A percentile compares a stretch with the other conserved stretches of the same genome.
Evolutionary conservation across 2,888 invertebrate genomes (phyloP).

Genomic region (Phengaris alcon): DNA sequence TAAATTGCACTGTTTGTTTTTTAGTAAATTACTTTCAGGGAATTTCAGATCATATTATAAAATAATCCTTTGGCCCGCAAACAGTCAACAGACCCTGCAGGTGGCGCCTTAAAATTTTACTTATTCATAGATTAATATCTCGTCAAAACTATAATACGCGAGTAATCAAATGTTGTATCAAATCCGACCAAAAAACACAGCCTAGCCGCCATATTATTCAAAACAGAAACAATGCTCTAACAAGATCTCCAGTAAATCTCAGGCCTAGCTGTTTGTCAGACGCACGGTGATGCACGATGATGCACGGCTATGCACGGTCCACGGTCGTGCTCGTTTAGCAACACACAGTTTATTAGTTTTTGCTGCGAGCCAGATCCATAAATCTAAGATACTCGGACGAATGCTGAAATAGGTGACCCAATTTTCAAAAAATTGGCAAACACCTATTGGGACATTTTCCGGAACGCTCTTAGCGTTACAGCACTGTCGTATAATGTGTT

Average conservation of each 20-base stretch:
- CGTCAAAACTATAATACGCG: no score
- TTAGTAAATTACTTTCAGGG: background rate
- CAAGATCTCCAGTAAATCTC: constrained; percentile 8
- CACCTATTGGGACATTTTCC: constrained; percentile 37
- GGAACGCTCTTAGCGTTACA: constrained; percentile 30
- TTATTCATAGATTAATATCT: no score
- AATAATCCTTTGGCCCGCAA: no score
- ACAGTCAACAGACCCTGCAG: no score
- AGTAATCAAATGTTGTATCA: no score
- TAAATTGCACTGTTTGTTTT: background rate
- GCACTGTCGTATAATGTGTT: background rate
- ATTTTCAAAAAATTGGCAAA: constrained; percentile 40
- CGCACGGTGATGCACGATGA: background rate
- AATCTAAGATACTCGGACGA: constrained; percentile 24
- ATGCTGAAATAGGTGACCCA: constrained; percentile 38
- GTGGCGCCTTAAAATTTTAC: no score
- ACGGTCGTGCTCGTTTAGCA: background rate
- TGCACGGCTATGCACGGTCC: background rate
- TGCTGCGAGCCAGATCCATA: constrained; percentile 7
- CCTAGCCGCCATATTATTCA: background rate
- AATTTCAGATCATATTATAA: no score
- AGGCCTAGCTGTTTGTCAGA: constrained; percentile 1
- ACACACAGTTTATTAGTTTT: constrained; percentile 18
- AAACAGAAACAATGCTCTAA: background rate
- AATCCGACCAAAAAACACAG: no score